Percentiles rank a stretch among this genome's conserved stretches.
Evolutionary conservation across 2,113 vertebrate genomes (phyloP).

Genomic region (Cyprichromis sp.): DNA sequence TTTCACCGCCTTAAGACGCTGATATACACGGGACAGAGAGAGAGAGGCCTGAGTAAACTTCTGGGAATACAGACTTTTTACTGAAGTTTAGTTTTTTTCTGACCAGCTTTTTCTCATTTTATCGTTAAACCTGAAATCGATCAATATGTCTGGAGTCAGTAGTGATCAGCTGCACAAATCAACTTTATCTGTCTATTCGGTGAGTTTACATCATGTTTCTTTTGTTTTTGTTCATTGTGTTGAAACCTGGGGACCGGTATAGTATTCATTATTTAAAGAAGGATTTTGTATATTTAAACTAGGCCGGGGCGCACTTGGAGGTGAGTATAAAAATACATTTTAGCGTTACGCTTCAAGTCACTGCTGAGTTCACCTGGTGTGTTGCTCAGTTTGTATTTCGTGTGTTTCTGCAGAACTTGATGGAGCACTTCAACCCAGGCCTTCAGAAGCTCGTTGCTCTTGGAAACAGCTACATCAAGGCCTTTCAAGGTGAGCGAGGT

Average conservation of each 20-base stretch:
- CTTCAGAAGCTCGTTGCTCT: conserved; percentile 87
- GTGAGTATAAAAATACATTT: neutral
- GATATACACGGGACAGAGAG: neutral
- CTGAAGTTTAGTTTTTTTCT: neutral
- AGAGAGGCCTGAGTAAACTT: neutral
- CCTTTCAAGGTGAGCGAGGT: conserved; percentile 81
- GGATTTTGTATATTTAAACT: neutral
- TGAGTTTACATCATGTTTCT: conserved; percentile 28
- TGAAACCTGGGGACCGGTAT: neutral
- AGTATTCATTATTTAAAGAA: neutral
- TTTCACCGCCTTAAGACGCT: neutral
- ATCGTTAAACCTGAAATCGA: neutral
- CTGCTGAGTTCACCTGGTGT: neutral
- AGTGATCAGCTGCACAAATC: conserved; percentile 72
- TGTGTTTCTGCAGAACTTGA: conserved; percentile 74
- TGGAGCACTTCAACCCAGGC: conserved; percentile 91
- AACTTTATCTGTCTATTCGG: conserved; percentile 67
- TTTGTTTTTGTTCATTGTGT: neutral
- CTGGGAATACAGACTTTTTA: neutral
- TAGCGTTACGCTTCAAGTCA: neutral
- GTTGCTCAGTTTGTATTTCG: neutral
- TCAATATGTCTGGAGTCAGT: conserved; percentile 65
- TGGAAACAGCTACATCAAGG: conserved; percentile 86
- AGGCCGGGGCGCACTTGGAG: neutral
- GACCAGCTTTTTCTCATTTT: neutral